Percentiles rank a stretch among this genome's conserved stretches.
phyloP scores from a whole-genome alignment of 2,797 vertebrate species.

The Hydrophis major region DNA sequence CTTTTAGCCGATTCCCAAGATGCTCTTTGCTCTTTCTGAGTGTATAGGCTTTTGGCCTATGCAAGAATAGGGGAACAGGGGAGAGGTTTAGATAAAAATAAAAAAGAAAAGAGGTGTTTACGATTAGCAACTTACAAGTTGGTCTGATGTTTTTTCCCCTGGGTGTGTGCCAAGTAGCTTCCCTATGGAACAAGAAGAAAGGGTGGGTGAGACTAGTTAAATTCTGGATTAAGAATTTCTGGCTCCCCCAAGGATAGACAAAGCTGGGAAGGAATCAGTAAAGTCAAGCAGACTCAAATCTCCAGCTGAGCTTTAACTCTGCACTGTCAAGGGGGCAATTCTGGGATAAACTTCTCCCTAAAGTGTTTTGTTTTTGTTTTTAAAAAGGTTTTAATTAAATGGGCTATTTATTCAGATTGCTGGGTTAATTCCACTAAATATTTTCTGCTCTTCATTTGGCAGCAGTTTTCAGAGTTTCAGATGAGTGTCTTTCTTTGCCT shows the following conservation, averaged over 20 bases:
- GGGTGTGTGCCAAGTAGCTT: slow-evolving; percentile 96
- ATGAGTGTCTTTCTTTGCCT: not conserved
- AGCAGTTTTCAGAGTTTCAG: not conserved
- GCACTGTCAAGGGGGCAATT: not conserved
- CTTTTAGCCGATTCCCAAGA: not conserved
- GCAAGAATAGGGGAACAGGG: too few species aligned
- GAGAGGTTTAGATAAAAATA: not conserved
- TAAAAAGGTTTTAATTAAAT: not conserved
- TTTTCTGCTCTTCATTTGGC: not conserved
- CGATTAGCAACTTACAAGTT: slow-evolving; percentile 86
- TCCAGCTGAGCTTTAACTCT: not conserved
- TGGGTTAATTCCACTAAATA: not conserved
- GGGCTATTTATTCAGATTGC: not conserved
- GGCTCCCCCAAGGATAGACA: not conserved
- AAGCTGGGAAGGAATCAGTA: not conserved
- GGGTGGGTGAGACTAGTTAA: not conserved
- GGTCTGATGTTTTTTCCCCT: slow-evolving; percentile 98
- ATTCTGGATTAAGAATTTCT: not conserved
- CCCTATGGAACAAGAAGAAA: slow-evolving; percentile 73
- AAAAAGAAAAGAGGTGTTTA: not conserved
- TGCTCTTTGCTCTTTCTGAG: not conserved
- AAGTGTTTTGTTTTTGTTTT: not conserved
- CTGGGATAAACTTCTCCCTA: not conserved
- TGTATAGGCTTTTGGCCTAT: not conserved
- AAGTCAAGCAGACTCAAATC: not conserved